A percentile compares a stretch with the other conserved stretches of the same genome.
phyloP scores from a whole-genome alignment of 1,140 invertebrate genomes.

The Halictus rubicundus region DNA sequence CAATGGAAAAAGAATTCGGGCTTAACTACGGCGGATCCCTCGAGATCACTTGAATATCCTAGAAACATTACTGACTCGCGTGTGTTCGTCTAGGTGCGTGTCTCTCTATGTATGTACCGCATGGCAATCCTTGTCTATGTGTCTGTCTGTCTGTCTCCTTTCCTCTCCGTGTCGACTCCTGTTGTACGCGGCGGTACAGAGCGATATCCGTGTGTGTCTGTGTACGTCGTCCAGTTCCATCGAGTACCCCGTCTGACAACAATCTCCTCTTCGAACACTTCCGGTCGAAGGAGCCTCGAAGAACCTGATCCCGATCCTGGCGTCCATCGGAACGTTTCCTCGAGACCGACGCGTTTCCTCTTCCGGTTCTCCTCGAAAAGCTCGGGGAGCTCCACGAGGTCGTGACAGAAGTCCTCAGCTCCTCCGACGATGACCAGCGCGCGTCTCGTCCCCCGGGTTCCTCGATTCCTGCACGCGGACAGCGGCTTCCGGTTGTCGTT shows the following conservation, averaged over 20 bases:
- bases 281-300: neutral
- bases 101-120: constrained; percentile 14
- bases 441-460: neutral
- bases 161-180: neutral
- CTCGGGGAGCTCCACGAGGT: too few relatives aligned
- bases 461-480: neutral
- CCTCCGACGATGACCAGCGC: neutral
- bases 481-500: too few relatives aligned
- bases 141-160: neutral
- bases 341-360: constrained; percentile 32
- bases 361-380: neutral
- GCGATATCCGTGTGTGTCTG: neutral
- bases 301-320: neutral
- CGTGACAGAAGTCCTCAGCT: neutral
- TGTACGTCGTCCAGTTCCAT: neutral
- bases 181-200: neutral
- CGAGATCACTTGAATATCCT: constrained; percentile 56
- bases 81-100: constrained; percentile 35
- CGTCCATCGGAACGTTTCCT: constrained; percentile 20
- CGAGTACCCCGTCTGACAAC: neutral
- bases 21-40: constrained; percentile 54
- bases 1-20: constrained; percentile 60
- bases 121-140: neutral
- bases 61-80: constrained; percentile 51
- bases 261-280: neutral